These are phyloP conservation scores for Diceros bicornis DNA, from an alignment of 2,797 vertebrate species.

Conservation along the genomic window DNA sequence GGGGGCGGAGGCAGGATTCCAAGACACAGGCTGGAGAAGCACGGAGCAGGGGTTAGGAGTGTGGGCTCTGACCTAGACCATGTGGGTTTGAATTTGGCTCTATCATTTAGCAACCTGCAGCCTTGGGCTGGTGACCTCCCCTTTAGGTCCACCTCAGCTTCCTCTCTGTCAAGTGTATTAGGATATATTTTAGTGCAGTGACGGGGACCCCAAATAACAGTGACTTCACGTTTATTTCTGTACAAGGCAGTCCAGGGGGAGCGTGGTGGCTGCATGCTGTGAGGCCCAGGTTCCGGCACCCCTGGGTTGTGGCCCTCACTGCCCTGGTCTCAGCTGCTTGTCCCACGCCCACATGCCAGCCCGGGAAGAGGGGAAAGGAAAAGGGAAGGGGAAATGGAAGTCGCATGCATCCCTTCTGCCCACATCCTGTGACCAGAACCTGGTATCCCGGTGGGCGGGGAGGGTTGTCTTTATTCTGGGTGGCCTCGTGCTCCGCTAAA, in stretches of 20 bases:
- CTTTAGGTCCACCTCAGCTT: neutral
- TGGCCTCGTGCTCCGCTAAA: neutral
- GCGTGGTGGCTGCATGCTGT: neutral
- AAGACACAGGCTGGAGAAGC: neutral
- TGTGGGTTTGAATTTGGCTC: neutral
- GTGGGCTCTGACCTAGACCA: too few species aligned
- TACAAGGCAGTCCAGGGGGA: neutral
- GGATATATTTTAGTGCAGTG: neutral
- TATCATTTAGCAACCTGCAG: neutral
- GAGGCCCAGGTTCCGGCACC: neutral
- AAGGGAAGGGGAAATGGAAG: too few species aligned
- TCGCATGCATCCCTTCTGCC: too few species aligned
- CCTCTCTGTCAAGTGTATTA: neutral
- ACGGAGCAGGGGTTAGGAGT: neutral
- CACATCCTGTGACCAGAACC: neutral
- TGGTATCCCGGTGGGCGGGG: neutral
- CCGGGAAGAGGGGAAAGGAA: neutral
- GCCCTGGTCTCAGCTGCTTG: neutral
- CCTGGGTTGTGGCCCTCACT: neutral
- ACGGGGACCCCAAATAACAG: neutral
- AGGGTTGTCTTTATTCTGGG: neutral
- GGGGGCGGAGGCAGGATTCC: neutral
- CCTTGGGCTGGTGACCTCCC: neutral
- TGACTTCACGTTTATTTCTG: neutral
- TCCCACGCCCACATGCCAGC: neutral